Base-by-base conservation (phyloP, 1,140 invertebrate genomes). In the Rhagoletis pomonella region DNA sequence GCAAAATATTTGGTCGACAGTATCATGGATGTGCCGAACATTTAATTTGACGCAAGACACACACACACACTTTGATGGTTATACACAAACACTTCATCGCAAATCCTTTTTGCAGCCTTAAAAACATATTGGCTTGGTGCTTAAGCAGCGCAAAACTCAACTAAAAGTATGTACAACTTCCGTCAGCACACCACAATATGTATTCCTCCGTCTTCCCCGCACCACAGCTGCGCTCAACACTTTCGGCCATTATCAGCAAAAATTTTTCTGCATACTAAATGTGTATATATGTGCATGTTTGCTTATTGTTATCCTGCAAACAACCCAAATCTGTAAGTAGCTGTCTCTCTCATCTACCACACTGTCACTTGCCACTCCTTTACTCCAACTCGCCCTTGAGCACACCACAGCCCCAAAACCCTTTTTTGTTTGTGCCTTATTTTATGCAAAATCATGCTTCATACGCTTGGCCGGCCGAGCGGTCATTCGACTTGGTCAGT, bases 391-490 rank as follows among this genome's bases (percentile, higher is more conserved):
- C 50, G 5, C 5, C 50, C 50, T 7, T 10, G 29, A 55, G 50
- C 60, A 62, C n/a, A 62, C 17, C n/a, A 14, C n/a, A 14, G 12
- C 12, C 60, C 4, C n/a, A 62, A 4, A 17, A 1, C n/a, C 4
- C 0, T 14, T 14, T n/a, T 6, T 81, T 55, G 6, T 69, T 69
- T 9, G 67, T 7, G 5, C 12, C n/a, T 29, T 17, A 81, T 81
- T 81, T 81, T 81, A 81, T 81, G 73, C 73, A 81, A 81, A 81
- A 50, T 81, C 73, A 81, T 81, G 73, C 73, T 81, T 81, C 73
- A 50, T 58, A 29, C 47, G 73, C 73, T 81, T 81, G 73, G n/a
- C 47, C 19, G 7, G 7, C 47, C 44, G 73, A 55, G 47, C 73
- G 73, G 73, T 81, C 73, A 81, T 17, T 81, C n/a, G 47, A 19